phyloP scores from a whole-genome alignment of 2,797 vertebrate species.

The Melanotaenia parkinsoni region DNA sequence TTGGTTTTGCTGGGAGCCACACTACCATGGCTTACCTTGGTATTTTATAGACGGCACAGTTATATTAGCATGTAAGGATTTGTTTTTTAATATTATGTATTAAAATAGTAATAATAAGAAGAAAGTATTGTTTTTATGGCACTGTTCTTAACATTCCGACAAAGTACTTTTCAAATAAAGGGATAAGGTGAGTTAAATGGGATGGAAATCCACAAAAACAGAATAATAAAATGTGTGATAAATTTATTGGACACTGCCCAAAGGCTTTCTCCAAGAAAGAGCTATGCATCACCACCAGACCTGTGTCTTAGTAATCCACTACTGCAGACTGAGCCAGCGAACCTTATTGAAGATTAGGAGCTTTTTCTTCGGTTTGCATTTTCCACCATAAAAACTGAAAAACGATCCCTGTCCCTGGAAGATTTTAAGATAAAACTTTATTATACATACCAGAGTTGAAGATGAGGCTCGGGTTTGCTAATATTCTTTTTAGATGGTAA shows the following conservation, averaged over 20 bases:
- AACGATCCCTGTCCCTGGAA: not conserved
- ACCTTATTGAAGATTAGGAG: not conserved
- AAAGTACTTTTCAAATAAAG: not conserved
- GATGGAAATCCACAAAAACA: not conserved
- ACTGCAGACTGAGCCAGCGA: not conserved
- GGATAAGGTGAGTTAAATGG: not conserved
- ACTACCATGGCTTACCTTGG: constrained; percentile 69
- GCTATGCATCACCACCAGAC: not conserved
- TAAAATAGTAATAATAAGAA: not conserved
- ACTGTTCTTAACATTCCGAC: not conserved
- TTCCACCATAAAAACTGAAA: not conserved
- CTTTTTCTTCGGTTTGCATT: constrained; percentile 9
- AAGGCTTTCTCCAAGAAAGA: not conserved
- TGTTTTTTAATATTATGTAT: constrained; percentile 30
- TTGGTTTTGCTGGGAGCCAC: constrained; percentile 62
- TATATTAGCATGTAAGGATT: constrained; percentile 31
- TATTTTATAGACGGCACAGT: constrained; percentile 48
- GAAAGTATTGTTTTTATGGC: not conserved
- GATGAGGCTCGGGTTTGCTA: constrained; percentile 3
- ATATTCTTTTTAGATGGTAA: constrained; percentile 3
- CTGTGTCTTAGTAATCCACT: constrained; percentile 8
- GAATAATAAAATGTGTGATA: not conserved
- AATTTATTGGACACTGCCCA: not conserved
- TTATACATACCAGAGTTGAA: constrained; percentile 4
- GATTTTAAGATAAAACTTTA: not conserved